A percentile compares a stretch with the other conserved stretches of the same genome.
phyloP scores from a whole-genome alignment of 2,113 vertebrate species.

The Ceratotherium simum region DNA sequence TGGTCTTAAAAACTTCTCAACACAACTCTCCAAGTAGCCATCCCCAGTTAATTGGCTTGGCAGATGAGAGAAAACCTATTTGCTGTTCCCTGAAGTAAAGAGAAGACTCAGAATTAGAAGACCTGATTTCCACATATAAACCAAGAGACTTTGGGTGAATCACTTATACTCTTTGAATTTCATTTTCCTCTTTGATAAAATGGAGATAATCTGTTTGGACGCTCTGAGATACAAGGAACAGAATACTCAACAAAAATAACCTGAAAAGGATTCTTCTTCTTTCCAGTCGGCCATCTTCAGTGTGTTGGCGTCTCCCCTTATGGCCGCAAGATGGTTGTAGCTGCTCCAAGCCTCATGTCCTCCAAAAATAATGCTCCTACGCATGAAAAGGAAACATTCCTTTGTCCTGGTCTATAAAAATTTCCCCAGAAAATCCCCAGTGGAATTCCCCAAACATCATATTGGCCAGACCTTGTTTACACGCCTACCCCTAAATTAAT shows the following conservation, averaged over 20 bases:
- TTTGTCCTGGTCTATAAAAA: constrained; percentile 3
- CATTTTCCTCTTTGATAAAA: not conserved
- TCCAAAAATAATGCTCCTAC: not conserved
- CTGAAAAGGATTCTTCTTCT: not conserved
- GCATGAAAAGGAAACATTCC: not conserved
- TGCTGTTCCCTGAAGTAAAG: not conserved
- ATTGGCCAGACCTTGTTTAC: not conserved
- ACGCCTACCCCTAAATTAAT: not conserved
- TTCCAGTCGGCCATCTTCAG: not conserved
- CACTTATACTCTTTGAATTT: not conserved
- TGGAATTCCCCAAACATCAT: not conserved
- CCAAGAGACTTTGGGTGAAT: not conserved
- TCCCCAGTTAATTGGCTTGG: not conserved
- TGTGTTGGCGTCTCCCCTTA: not conserved
- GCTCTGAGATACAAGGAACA: not conserved
- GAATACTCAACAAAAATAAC: not conserved
- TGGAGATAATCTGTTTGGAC: not conserved
- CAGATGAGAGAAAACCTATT: not conserved
- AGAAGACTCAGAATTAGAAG: not conserved
- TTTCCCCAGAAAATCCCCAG: not conserved
- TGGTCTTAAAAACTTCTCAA: constrained; percentile 18
- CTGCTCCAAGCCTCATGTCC: not conserved
- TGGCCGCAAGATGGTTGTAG: not conserved
- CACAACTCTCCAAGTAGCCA: not conserved
- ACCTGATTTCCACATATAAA: not conserved